Conservation (phyloP, 1,140 invertebrate genomes). For the Drosophila truncata region DNA sequence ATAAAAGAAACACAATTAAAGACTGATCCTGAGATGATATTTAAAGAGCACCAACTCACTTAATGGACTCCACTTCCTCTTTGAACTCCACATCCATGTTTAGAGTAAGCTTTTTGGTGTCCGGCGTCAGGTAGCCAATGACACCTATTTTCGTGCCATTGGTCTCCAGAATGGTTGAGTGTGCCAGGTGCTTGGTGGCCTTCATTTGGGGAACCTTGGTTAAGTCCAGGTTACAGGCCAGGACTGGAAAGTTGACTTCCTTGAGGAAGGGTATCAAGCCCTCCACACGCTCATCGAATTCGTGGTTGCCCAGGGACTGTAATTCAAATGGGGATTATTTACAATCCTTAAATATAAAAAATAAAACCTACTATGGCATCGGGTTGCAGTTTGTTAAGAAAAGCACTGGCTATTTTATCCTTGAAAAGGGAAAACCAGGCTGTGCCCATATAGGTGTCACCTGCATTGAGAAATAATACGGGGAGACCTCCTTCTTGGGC, state of each 20-base stretch:
- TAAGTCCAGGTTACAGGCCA: constrained; percentile 92
- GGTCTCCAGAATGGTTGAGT: constrained; percentile 89
- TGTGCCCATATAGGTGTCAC: constrained; percentile 95
- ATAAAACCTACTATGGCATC: constrained; percentile 92
- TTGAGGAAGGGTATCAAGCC: constrained; percentile 92
- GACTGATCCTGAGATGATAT: accelerated
- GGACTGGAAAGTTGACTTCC: constrained; percentile 89
- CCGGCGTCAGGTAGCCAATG: constrained; percentile 95
- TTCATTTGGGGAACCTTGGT: constrained; percentile 88
- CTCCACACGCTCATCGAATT: constrained; percentile 93
- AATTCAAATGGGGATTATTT: constrained; percentile 14
- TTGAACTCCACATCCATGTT: constrained; percentile 89
- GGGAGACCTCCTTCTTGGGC: constrained; percentile 86
- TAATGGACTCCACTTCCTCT: constrained; percentile 91
- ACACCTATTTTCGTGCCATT: constrained; percentile 91
- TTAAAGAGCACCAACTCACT: constrained; percentile 56
- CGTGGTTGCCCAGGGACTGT: constrained; percentile 97
- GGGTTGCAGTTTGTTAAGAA: constrained; percentile 91
- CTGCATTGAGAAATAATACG: constrained; percentile 92
- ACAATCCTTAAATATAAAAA: accelerated
- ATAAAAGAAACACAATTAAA: background rate
- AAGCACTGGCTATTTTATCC: constrained; percentile 90
- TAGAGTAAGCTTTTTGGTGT: constrained; percentile 90
- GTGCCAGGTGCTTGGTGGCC: constrained; percentile 85
- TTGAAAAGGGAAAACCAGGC: constrained; percentile 93